Evolutionary conservation across 2,113 vertebrate genomes (phyloP), one percentile per base, ranked within the genome.

Genomic region (Anoplopoma fimbria): DNA sequence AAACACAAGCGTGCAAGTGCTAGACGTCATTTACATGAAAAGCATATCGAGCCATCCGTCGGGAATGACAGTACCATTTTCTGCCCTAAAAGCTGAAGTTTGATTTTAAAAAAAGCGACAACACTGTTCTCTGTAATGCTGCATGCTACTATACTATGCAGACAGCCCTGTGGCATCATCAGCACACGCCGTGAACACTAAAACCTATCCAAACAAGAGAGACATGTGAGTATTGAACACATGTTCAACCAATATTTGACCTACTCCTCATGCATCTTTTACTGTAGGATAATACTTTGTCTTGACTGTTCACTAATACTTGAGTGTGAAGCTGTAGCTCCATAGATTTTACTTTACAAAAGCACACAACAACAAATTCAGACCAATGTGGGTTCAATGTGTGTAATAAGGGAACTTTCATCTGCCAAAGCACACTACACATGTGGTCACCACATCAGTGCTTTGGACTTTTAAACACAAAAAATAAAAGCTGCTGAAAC

Each of bases 1-100:
- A 92, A 78, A 87, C 87, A 88, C 83, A 77, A 71, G 76, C 34
- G 49, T 87, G 87, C 82, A 65, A 86, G 84, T 77, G 92, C 88
- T 82, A 85, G 84, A 91, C 64, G 8, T 79, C 83, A 91, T 93
- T 92, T 89, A 87, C 84, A 92, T 91, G 87, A 90, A 86, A 89
- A 85, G 69, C 91, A 90, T 75, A 88, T 90, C 75, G 74, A 85
- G 86, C 91, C 83, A 78, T 82, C 91, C 84, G 0, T 25, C 51
- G 87, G 87, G 85, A 90, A 93, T 21, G 67, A 86, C 91, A 88
- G 82, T 55, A 80, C 58, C 81, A 65, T 89, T 84, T 89, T 84
- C 77, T 88, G 82, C 84, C 77, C 80, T 84, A 71, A 91, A 90
- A 92, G 79, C 85, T 51, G 67, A 58, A 55, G 87, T 67, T 93